A percentile compares a stretch with the other conserved stretches of the same genome.
Conservation (phyloP, 1,140 invertebrate species). For the Cyclargus thomasi region DNA sequence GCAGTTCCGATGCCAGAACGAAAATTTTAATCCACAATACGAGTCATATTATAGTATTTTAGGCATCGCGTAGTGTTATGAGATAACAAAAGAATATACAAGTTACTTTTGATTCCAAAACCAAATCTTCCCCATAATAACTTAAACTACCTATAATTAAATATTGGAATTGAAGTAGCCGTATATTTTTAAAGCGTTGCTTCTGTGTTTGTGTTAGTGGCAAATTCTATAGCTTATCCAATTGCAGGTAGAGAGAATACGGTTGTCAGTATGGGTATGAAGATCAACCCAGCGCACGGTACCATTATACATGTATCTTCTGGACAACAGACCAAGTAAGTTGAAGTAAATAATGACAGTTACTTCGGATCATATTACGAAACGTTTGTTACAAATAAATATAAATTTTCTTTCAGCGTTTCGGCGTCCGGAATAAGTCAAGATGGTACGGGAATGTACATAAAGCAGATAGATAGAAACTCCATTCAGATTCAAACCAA, state of each 20-base stretch:
- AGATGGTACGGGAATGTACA: slow-evolving; percentile 63
- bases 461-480: slow-evolving; percentile 61
- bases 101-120: background rate
- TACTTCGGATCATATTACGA: background rate
- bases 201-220: background rate
- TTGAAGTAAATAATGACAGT: background rate
- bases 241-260: slow-evolving; percentile 61
- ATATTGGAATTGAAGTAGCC: background rate
- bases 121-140: too few relatives aligned
- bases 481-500: slow-evolving; percentile 58
- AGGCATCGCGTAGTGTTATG: background rate
- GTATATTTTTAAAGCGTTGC: background rate
- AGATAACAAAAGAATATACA: background rate
- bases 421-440: slow-evolving; percentile 47
- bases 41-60: too few relatives aligned
- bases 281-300: slow-evolving; percentile 65
- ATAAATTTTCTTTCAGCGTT: slow-evolving; percentile 38
- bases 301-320: slow-evolving; percentile 68
- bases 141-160: background rate
- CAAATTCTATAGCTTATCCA: slow-evolving; percentile 7
- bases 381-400: slow-evolving; percentile 15
- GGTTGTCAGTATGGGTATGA: slow-evolving; percentile 64
- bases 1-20: too few relatives aligned
- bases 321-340: slow-evolving; percentile 64
- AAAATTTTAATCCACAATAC: too few relatives aligned